A percentile compares a stretch with the other conserved stretches of the same genome.
These are phyloP conservation scores for Scelioninae gen. 1 DNA, from an alignment of 2,888 invertebrate genomes.

Conservation along the genomic window DNA sequence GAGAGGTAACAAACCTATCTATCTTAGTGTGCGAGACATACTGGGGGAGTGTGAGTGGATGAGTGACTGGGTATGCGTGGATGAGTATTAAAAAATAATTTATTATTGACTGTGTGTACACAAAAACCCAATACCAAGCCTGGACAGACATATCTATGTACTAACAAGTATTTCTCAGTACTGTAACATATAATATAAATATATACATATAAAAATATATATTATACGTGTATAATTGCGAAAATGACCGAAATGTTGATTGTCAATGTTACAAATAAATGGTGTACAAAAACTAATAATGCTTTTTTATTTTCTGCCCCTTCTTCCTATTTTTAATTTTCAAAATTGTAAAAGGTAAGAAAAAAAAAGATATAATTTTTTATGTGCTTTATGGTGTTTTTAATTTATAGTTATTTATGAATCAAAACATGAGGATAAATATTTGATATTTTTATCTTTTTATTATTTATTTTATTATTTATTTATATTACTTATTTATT, in stretches of 20 bases:
- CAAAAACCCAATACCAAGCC: slow-evolving; percentile 67
- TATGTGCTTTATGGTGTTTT: too few relatives aligned
- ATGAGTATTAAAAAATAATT: slow-evolving; percentile 69
- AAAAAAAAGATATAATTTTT: too few relatives aligned
- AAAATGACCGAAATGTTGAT: slow-evolving; percentile 81
- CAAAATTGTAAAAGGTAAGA: too few relatives aligned
- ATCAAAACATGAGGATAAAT: too few relatives aligned
- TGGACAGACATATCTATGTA: slow-evolving; percentile 72
- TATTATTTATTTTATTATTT: too few relatives aligned
- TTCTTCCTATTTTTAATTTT: background rate
- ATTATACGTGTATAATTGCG: slow-evolving; percentile 81
- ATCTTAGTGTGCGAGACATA: slow-evolving; percentile 67
- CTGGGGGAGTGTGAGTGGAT: slow-evolving; percentile 46
- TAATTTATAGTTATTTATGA: too few relatives aligned
- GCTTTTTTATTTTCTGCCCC: background rate
- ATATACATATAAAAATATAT: slow-evolving; percentile 76
- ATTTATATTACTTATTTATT: too few relatives aligned
- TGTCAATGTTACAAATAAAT: slow-evolving; percentile 84
- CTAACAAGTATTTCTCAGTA: slow-evolving; percentile 76
- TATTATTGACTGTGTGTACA: slow-evolving; percentile 74
- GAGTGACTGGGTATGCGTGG: slow-evolving; percentile 54
- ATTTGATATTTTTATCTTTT: too few relatives aligned
- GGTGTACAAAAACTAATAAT: slow-evolving; percentile 80
- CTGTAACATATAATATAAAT: slow-evolving; percentile 76
- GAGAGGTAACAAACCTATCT: slow-evolving; percentile 69